Evolutionary conservation across 2,113 vertebrate species (phyloP).

Genomic region (Electrona antarctica): DNA sequence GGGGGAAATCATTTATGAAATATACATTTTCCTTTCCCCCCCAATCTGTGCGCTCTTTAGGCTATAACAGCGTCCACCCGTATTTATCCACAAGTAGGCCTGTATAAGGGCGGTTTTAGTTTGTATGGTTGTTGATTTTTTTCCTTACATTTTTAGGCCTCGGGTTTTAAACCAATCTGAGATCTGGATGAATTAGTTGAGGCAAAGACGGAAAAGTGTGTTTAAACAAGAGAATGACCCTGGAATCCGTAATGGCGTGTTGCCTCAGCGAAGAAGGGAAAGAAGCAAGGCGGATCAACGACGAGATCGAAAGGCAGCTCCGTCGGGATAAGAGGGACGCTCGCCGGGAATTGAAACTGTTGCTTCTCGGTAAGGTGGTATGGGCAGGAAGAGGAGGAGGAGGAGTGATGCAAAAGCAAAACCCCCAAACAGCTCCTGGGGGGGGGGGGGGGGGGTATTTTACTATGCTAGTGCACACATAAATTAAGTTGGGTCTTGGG

Average conservation of each 20-base stretch:
- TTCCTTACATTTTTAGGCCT: conserved; percentile 33
- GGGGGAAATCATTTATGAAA: conserved; percentile 40
- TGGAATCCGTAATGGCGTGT: conserved; percentile 94
- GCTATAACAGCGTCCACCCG: conserved; percentile 57
- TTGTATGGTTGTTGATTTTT: conserved; percentile 1
- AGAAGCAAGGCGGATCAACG: conserved; percentile 94
- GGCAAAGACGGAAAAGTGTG: conserved; percentile 21
- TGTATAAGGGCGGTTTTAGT: conserved; percentile 48
- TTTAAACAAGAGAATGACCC: conserved; percentile 78
- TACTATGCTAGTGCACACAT: conserved; percentile 44
- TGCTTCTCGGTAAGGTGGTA: conserved; percentile 87
- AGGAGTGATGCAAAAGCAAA: not conserved
- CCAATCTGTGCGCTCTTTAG: conserved; percentile 36
- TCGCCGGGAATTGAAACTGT: conserved; percentile 90
- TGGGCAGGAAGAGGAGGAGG: not conserved
- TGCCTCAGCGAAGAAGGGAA: conserved; percentile 96
- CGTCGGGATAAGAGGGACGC: conserved; percentile 91
- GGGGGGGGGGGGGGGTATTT: not conserved
- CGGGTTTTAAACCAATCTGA: conserved; percentile 4
- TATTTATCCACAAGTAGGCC: conserved; percentile 42
- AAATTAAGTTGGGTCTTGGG: conserved; percentile 34
- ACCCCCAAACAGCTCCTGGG: conserved; percentile 25
- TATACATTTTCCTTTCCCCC: conserved; percentile 47
- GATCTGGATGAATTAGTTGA: conserved; percentile 60
- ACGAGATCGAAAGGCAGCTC: conserved; percentile 94